phyloP scores from a whole-genome alignment of 2,797 vertebrate species.

The Iguana delicatissima region DNA sequence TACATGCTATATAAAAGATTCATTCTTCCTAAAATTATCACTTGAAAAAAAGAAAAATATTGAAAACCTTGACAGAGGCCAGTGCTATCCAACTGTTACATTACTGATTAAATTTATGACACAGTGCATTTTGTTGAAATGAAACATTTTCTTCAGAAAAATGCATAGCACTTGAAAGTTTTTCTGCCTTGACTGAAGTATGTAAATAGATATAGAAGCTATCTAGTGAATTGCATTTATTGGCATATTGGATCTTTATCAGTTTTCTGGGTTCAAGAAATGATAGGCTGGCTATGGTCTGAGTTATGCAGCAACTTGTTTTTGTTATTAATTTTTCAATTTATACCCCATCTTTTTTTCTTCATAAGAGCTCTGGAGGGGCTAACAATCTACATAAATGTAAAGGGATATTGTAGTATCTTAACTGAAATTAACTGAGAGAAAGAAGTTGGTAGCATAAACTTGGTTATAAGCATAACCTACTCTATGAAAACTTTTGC shows the following conservation, averaged over 20 bases:
- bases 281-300: not conserved
- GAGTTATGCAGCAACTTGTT: not conserved
- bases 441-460: too few relatives aligned
- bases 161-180: not conserved
- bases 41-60: not conserved
- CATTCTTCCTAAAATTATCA: not conserved
- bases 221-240: not conserved
- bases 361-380: too few relatives aligned
- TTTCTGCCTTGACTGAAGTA: not conserved
- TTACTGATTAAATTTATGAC: not conserved
- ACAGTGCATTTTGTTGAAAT: not conserved
- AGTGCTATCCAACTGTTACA: not conserved
- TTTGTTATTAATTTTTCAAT: too few relatives aligned
- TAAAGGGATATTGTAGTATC: too few relatives aligned
- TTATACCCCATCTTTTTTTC: too few relatives aligned
- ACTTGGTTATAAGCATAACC: too few relatives aligned
- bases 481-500: too few relatives aligned
- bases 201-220: not conserved
- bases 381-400: too few relatives aligned
- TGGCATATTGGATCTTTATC: not conserved
- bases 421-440: too few relatives aligned
- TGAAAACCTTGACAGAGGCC: not conserved
- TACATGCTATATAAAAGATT: not conserved
- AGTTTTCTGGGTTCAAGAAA: not conserved
- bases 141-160: not conserved